phyloP scores from a whole-genome alignment of 2,113 vertebrate genomes.

The Scortum barcoo region DNA sequence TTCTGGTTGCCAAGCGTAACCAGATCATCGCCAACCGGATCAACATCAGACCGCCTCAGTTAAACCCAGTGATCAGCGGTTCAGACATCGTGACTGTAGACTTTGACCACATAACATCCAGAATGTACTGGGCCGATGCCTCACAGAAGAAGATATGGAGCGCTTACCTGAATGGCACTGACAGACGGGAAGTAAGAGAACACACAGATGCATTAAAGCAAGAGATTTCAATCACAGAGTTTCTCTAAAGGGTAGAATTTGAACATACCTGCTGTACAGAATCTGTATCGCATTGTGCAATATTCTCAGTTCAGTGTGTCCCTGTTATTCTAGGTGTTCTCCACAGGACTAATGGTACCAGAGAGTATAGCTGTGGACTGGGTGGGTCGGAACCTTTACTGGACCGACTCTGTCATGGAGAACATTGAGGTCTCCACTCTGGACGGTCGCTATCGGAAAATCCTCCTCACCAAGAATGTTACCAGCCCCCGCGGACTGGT shows the following conservation, averaged over 20 bases:
- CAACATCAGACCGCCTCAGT: slow-evolving; percentile 66
- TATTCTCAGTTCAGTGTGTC: neutral
- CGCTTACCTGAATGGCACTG: slow-evolving; percentile 74
- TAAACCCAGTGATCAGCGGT: slow-evolving; percentile 65
- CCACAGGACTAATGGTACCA: slow-evolving; percentile 76
- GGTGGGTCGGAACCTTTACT: slow-evolving; percentile 84
- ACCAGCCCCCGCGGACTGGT: slow-evolving; percentile 83
- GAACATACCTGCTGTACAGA: neutral
- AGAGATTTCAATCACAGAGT: neutral
- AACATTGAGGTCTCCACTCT: slow-evolving; percentile 85
- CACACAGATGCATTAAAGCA: neutral
- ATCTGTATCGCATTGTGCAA: neutral
- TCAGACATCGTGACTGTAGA: slow-evolving; percentile 77
- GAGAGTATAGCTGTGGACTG: slow-evolving; percentile 85
- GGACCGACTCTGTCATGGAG: slow-evolving; percentile 82
- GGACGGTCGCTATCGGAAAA: slow-evolving; percentile 80
- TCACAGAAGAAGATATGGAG: slow-evolving; percentile 79
- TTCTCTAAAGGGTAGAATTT: neutral
- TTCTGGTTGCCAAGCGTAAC: slow-evolving; percentile 75
- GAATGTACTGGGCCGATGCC: slow-evolving; percentile 81
- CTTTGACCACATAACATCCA: slow-evolving; percentile 76
- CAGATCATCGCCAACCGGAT: slow-evolving; percentile 76
- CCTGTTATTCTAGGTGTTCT: slow-evolving; percentile 76
- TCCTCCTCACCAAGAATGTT: slow-evolving; percentile 79
- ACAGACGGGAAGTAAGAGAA: slow-evolving; percentile 56